Conservation (phyloP, 2,888 invertebrate species). For the Cephus spinipes region DNA sequence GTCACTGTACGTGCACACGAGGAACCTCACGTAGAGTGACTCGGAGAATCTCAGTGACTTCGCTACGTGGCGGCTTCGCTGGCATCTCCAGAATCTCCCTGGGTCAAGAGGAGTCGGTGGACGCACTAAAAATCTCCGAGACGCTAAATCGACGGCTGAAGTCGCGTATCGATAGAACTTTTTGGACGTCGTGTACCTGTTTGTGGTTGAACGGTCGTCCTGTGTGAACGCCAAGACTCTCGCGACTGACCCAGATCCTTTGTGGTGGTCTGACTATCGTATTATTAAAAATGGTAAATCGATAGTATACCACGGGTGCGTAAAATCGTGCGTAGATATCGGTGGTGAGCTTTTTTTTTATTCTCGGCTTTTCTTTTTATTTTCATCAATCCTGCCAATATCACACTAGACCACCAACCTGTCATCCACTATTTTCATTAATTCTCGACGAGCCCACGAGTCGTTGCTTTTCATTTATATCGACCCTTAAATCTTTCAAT, state of each 20-base stretch:
- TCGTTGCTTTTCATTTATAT: background rate
- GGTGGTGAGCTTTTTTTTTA: background rate
- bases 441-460: background rate
- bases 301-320: background rate
- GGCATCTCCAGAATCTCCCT: background rate
- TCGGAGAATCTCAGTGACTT: too few relatives aligned
- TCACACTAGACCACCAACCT: background rate
- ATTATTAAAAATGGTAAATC: background rate
- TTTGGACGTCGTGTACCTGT: background rate
- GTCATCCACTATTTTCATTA: background rate
- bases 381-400: background rate
- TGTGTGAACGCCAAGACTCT: background rate
- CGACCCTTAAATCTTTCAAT: background rate
- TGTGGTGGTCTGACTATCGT: background rate
- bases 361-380: background rate
- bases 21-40: background rate
- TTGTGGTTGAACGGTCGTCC: background rate
- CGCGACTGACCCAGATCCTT: background rate
- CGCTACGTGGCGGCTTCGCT: background rate
- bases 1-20: background rate
- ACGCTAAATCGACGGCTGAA: background rate
- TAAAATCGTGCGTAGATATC: background rate
- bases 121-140: background rate
- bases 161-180: background rate
- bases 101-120: background rate